Evolutionary conservation across 1,140 invertebrate genomes (phyloP).

Genomic region (Doryteuthis pealeii): DNA sequence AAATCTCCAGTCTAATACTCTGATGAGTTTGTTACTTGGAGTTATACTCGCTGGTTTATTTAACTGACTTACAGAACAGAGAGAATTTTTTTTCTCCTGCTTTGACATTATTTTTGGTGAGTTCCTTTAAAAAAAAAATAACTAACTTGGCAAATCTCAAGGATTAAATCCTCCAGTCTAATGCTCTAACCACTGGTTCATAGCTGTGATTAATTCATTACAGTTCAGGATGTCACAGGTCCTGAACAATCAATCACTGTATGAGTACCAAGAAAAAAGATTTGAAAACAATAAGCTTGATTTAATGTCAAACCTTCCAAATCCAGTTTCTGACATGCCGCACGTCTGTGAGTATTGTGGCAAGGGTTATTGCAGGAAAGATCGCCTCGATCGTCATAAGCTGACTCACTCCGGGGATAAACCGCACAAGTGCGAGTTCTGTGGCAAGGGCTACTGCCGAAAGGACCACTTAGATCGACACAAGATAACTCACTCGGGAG

Average conservation of each 20-base stretch:
- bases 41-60: too few species aligned
- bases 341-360: constrained; percentile 68
- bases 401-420: constrained; percentile 87
- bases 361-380: constrained; percentile 83
- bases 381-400: constrained; percentile 77
- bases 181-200: too few species aligned
- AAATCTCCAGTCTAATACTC: too few species aligned
- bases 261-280: neutral
- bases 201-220: too few species aligned
- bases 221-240: neutral
- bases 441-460: constrained; percentile 33
- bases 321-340: constrained; percentile 62
- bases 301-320: neutral
- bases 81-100: too few species aligned
- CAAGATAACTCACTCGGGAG: constrained; percentile 71
- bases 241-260: neutral
- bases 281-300: neutral
- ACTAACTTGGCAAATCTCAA: too few species aligned
- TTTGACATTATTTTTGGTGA: too few species aligned
- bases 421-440: constrained; percentile 33
- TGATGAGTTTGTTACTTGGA: too few species aligned
- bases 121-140: too few species aligned
- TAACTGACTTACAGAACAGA: too few species aligned
- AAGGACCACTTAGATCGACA: constrained; percentile 22
- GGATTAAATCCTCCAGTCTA: too few species aligned